Evolutionary conservation across 2,888 invertebrate species (phyloP).

Genomic region (Dryobota labecula): DNA sequence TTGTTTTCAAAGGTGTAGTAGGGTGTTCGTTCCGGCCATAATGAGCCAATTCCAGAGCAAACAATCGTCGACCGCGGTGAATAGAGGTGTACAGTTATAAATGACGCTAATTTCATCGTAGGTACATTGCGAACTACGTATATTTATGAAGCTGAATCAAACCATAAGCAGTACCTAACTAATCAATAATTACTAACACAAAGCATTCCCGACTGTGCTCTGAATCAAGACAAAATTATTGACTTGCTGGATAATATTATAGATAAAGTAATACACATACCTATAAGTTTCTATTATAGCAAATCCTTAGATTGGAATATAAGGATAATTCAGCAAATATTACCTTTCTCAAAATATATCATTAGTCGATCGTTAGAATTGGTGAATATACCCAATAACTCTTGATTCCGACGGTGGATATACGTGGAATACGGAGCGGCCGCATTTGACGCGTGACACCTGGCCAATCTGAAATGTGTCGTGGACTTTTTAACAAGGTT

Average conservation of each 20-base stretch:
- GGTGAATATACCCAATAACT: slow-evolving; percentile 16
- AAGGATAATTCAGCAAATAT: slow-evolving; percentile 10
- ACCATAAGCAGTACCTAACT: slow-evolving; percentile 12
- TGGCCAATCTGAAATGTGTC: slow-evolving; percentile 63
- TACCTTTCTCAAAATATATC: slow-evolving; percentile 16
- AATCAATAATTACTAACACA: slow-evolving; percentile 38
- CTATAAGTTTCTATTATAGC: too few relatives aligned
- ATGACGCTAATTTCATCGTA: slow-evolving; percentile 38
- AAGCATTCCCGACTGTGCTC: slow-evolving; percentile 2
- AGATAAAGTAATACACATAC: background rate
- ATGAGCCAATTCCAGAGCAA: slow-evolving; percentile 49
- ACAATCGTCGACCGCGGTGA: slow-evolving; percentile 36
- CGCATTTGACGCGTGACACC: slow-evolving; percentile 58
- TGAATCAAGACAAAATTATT: slow-evolving; percentile 16
- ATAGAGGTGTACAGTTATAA: slow-evolving; percentile 41
- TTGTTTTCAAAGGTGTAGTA: slow-evolving; percentile 50
- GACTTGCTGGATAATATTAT: background rate
- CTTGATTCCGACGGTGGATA: slow-evolving; percentile 8
- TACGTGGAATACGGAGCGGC: slow-evolving; percentile 21
- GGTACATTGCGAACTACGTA: slow-evolving; percentile 5
- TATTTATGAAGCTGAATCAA: background rate
- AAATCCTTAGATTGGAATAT: slow-evolving; percentile 2
- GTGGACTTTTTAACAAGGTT: slow-evolving; percentile 65
- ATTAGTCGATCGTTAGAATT: slow-evolving; percentile 35
- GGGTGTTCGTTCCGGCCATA: slow-evolving; percentile 27